These are phyloP conservation scores for Adrianichthys oophorus DNA, from an alignment of 2,797 vertebrate species.

Conservation along the genomic window DNA sequence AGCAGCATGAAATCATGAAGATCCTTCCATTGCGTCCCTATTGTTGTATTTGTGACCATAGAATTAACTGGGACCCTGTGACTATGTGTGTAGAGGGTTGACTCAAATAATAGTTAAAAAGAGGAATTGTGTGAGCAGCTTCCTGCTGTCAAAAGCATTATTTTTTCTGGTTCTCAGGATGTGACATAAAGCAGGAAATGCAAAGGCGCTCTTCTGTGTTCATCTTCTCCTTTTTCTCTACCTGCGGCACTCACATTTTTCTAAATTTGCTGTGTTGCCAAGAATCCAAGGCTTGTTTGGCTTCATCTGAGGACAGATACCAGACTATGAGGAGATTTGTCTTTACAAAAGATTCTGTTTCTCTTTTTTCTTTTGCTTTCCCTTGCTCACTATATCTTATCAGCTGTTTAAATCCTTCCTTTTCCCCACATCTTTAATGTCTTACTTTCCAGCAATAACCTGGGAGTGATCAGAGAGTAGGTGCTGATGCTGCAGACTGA, in stretches of 20 bases:
- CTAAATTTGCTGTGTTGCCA: slow-evolving; percentile 9
- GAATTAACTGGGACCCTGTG: too few species aligned
- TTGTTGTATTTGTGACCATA: too few species aligned
- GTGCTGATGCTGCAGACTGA: slow-evolving; percentile 71
- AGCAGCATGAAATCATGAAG: too few species aligned
- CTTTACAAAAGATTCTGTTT: slow-evolving; percentile 5
- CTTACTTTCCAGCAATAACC: slow-evolving; percentile 49
- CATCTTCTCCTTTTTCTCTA: slow-evolving; percentile 4
- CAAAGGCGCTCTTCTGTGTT: slow-evolving; percentile 4
- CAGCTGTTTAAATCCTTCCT: neutral
- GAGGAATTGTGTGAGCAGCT: slow-evolving; percentile 18
- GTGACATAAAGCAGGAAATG: slow-evolving; percentile 43
- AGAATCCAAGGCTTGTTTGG: slow-evolving; percentile 20
- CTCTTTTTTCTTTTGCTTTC: neutral
- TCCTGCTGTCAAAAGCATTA: slow-evolving; percentile 44
- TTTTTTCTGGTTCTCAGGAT: slow-evolving; percentile 30
- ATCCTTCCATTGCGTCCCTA: too few species aligned
- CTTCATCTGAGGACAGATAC: slow-evolving; percentile 16
- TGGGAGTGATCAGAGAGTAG: slow-evolving; percentile 53
- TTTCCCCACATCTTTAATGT: slow-evolving; percentile 40
- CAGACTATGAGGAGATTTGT: slow-evolving; percentile 1
- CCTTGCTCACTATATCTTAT: neutral
- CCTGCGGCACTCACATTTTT: slow-evolving; percentile 11
- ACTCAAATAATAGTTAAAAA: too few species aligned
- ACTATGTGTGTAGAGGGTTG: too few species aligned